Conservation (phyloP, 2,113 vertebrate genomes). For the Dissostichus mawsoni region DNA sequence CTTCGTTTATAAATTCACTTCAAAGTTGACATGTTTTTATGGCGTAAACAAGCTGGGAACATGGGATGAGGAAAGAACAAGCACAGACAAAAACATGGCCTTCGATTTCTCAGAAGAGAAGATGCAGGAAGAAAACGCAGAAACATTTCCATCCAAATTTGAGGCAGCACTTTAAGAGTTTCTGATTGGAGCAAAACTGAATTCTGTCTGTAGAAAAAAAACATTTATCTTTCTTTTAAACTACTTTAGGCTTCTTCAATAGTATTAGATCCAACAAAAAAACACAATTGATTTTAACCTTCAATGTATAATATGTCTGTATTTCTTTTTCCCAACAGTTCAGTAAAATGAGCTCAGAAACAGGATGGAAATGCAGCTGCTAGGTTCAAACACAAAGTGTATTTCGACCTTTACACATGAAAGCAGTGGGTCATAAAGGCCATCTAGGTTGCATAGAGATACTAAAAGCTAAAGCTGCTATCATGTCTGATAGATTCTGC, state of each 20-base stretch:
- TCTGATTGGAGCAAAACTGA: not conserved
- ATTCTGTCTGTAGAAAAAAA: not conserved
- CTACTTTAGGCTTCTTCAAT: not conserved
- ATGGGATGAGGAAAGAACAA: not conserved
- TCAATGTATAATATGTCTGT: too few species aligned
- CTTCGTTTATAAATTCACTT: conserved; percentile 8
- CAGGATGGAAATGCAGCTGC: conserved; percentile 30
- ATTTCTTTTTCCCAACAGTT: not conserved
- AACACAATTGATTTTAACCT: not conserved
- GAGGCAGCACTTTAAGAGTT: too few species aligned
- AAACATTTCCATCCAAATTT: too few species aligned
- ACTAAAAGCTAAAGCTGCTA: conserved; percentile 73
- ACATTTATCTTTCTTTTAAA: not conserved
- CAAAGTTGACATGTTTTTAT: conserved; percentile 4
- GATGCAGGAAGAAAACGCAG: not conserved
- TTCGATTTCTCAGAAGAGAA: not conserved
- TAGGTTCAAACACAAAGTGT: not conserved
- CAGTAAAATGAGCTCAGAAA: not conserved
- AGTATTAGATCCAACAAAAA: not conserved
- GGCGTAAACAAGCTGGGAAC: conserved; percentile 42
- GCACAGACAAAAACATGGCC: not conserved
- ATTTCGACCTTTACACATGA: conserved; percentile 40
- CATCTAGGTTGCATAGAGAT: conserved; percentile 73
- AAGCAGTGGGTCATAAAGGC: conserved; percentile 56
- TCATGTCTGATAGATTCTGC: conserved; percentile 51